A percentile compares a stretch with the other conserved stretches of the same genome.
phyloP scores from a whole-genome alignment of 2,113 vertebrate genomes.

The Elachura formosa region DNA sequence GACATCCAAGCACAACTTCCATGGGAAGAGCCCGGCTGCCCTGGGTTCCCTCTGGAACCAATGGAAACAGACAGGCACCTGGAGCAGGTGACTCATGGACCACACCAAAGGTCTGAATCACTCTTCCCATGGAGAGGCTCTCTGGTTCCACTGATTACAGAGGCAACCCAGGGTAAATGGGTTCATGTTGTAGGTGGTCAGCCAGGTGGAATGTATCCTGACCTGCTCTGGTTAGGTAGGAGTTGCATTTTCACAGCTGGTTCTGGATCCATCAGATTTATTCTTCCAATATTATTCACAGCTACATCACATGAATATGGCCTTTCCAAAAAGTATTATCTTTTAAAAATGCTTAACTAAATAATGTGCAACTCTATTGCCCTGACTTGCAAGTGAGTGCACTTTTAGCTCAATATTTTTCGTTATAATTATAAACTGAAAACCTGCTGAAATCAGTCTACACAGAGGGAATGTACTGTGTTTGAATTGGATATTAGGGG shows the following conservation, averaged over 20 bases:
- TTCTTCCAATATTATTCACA: not conserved
- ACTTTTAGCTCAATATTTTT: not conserved
- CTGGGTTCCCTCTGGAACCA: not conserved
- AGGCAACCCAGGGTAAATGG: not conserved
- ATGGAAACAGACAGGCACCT: not conserved
- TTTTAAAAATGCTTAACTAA: not conserved
- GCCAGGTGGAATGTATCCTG: conserved; percentile 30
- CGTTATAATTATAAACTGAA: not conserved
- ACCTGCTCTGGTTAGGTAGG: conserved; percentile 10
- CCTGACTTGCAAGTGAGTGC: not conserved
- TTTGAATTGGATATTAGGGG: not conserved
- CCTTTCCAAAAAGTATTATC: not conserved
- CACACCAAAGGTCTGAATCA: conserved; percentile 55
- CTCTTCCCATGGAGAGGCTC: not conserved
- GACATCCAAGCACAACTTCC: not conserved
- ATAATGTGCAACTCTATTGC: not conserved
- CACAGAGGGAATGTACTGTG: not conserved
- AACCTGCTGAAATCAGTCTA: not conserved
- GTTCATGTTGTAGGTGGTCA: conserved; percentile 44
- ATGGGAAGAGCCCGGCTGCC: not conserved
- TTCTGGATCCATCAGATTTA: not conserved
- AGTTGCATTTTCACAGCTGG: not conserved
- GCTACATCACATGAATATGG: not conserved
- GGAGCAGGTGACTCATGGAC: conserved; percentile 42
- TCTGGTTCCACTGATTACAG: not conserved